phyloP scores from a whole-genome alignment of 1,140 invertebrate genomes.

The Orchesella cincta region DNA sequence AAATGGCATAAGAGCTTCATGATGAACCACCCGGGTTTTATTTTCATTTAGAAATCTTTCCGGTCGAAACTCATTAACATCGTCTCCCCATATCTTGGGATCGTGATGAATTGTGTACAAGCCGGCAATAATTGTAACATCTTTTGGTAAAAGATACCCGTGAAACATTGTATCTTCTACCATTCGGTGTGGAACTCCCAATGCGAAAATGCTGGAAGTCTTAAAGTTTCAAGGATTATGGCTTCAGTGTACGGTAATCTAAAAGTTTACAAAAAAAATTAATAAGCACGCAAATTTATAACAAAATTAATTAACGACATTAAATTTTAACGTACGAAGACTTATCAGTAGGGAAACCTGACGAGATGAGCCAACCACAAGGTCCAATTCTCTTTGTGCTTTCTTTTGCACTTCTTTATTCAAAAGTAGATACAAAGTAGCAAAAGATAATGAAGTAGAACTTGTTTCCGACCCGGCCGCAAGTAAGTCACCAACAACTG shows the following conservation, averaged over 20 bases:
- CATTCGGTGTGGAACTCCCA: neutral
- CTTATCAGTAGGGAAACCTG: constrained; percentile 57
- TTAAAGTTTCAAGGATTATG: neutral
- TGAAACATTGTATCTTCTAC: constrained; percentile 25
- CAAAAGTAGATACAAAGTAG: constrained; percentile 68
- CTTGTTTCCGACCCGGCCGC: no score
- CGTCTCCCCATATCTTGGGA: constrained; percentile 55
- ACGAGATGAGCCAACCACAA: constrained; percentile 57
- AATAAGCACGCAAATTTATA: neutral
- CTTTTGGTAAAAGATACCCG: constrained; percentile 43
- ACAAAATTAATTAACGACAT: neutral
- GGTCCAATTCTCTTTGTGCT: constrained; percentile 67
- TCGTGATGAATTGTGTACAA: neutral
- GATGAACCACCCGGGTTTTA: constrained; percentile 34
- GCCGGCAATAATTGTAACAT: constrained; percentile 25
- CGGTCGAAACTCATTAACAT: constrained; percentile 54
- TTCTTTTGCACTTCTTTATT: constrained; percentile 68
- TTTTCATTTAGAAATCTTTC: constrained; percentile 50
- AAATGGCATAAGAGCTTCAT: constrained; percentile 47
- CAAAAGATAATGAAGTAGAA: constrained; percentile 69
- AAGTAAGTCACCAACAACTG: no score
- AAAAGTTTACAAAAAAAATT: neutral
- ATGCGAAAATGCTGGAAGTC: neutral
- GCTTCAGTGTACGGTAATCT: constrained; percentile 26
- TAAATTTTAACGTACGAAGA: constrained; percentile 54